Evolutionary conservation across 2,797 vertebrate species (phyloP).

Genomic region (Coilia nasus): DNA sequence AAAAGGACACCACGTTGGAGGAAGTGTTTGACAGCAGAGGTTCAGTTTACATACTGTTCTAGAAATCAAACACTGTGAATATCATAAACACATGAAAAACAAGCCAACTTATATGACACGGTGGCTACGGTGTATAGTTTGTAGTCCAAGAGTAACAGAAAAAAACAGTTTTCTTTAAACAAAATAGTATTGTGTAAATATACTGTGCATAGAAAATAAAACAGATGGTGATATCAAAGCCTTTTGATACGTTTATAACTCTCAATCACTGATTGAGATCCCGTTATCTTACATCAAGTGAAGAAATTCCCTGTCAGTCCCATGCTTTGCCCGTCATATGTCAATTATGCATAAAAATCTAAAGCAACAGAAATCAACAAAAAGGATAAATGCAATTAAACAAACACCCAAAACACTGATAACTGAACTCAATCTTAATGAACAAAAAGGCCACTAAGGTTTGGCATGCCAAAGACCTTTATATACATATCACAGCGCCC

Average conservation of each 20-base stretch:
- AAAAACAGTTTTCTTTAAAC: neutral
- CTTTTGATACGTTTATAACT: neutral
- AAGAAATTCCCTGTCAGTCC: neutral
- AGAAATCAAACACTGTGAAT: neutral
- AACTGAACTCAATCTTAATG: constrained; percentile 12
- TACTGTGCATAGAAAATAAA: neutral
- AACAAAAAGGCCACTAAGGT: constrained; percentile 74
- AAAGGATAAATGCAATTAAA: neutral
- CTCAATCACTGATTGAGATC: constrained; percentile 12
- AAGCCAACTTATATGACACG: neutral
- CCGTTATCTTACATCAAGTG: constrained; percentile 5
- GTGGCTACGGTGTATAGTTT: neutral
- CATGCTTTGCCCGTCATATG: neutral
- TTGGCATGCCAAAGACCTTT: constrained; percentile 62
- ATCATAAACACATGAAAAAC: neutral
- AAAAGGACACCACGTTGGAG: neutral
- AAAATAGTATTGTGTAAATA: neutral
- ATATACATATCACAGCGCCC: constrained; percentile 52
- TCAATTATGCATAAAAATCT: neutral
- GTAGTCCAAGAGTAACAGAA: neutral
- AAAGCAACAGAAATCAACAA: neutral
- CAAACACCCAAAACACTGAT: neutral
- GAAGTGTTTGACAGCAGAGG: neutral
- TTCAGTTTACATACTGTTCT: neutral
- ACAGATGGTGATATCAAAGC: neutral